phyloP scores from a whole-genome alignment of 2,113 vertebrate genomes.

The Amphiprion ocellaris region DNA sequence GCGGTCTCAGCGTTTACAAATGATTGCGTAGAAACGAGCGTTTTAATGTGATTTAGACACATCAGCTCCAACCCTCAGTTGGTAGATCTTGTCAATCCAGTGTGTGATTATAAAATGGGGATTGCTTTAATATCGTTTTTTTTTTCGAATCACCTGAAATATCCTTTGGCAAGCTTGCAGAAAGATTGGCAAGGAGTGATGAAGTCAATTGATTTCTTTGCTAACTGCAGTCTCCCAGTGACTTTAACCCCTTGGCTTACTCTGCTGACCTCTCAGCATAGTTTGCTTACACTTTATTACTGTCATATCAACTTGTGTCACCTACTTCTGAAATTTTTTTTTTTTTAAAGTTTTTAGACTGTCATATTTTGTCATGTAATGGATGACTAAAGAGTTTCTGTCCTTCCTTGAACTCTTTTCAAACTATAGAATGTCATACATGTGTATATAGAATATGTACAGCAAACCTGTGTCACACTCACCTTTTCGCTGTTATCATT shows the following conservation, averaged over 20 bases:
- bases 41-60: neutral
- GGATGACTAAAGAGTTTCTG: neutral
- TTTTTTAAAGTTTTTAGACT: too few relatives aligned
- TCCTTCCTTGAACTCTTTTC: constrained; percentile 39
- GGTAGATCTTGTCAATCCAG: neutral
- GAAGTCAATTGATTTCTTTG: neutral
- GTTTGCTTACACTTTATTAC: neutral
- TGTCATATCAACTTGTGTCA: constrained; percentile 11
- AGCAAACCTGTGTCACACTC: constrained; percentile 37
- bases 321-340: neutral
- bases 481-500: constrained; percentile 47
- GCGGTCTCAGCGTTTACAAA: neutral
- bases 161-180: neutral
- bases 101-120: neutral
- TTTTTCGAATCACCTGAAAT: neutral
- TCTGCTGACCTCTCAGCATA: constrained; percentile 47
- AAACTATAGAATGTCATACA: neutral
- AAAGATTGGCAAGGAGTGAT: neutral
- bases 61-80: neutral
- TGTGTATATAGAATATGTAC: neutral
- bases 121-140: neutral
- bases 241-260: constrained; percentile 30
- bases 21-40: neutral
- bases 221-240: constrained; percentile 3
- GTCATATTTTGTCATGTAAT: neutral